Base-by-base conservation (phyloP, 2,888 invertebrate species). In the Plagodis pulveraria region DNA sequence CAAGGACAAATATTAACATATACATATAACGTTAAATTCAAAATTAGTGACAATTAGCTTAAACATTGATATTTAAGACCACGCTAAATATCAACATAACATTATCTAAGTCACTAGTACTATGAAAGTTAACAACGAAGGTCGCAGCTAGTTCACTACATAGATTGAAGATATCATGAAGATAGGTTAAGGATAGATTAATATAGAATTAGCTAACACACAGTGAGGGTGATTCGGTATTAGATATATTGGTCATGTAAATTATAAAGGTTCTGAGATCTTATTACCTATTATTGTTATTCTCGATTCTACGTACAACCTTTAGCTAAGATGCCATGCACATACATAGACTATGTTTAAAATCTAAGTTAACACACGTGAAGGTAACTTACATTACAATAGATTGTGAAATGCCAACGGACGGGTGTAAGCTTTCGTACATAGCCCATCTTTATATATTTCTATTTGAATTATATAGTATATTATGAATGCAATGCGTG, bases 111-210 rank as follows among this genome's bases (percentile, higher is more conserved):
- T 81, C 76, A 80, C 85, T 80, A 82, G 88, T 85, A 84, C 86
- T 79, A 80, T 75, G 85, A 87, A 84, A 88, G 82, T 84, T 87
- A 92, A 92, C 91, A 91, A 91, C 91, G 90, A 91, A 91, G 91
- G 83, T 73, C 83, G 73, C 84, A 87, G 78, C 85, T 86, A 86
- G 71, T 22, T 66, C 67, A 80, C 77, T 76, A 74, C 70, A 76
- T 75, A 83, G 80, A 83, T 81, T 58, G 76, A 83, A 85, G 84
- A 82, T 76, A 74, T 66, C 56, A 84, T 49, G 83, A 76, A 67
- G 75, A 81, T 80, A 79, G 52, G 76, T 72, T 79, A 78, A 74
- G 78, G 76, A 79, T 80, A 76, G 74, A 72, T 66, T 70, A 64
- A 55, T 71, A 74, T 71, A 77, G 77, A 76, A 67, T 72, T 70